Evolutionary conservation across 2,113 vertebrate species (phyloP).

Genomic region (Hypanus sabinus): DNA sequence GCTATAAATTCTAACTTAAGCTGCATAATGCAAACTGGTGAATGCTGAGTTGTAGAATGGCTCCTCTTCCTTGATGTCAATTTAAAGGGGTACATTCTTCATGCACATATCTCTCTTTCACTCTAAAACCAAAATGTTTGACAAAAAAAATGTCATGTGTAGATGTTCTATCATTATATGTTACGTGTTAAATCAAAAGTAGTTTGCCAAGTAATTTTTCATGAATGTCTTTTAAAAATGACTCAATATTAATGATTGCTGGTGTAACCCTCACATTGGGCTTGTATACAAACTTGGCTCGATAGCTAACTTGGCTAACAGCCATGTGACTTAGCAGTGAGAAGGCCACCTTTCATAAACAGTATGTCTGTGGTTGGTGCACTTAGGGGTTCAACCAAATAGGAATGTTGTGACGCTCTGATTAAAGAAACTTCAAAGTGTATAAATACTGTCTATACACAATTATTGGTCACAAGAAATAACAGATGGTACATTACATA

Average conservation of each 20-base stretch:
- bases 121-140: background rate
- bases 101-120: background rate
- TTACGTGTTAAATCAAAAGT: background rate
- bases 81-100: background rate
- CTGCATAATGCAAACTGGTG: background rate
- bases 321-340: too few species aligned
- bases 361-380: too few species aligned
- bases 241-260: background rate
- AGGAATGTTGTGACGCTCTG: too few species aligned
- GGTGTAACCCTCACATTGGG: too few species aligned
- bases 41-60: background rate
- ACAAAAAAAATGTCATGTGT: background rate
- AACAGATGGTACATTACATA: too few species aligned
- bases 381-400: too few species aligned
- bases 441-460: too few species aligned
- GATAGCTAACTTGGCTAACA: too few species aligned
- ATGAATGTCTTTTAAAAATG: background rate
- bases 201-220: background rate
- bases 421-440: too few species aligned
- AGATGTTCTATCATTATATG: background rate
- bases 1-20: conserved; percentile 26
- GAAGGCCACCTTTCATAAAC: too few species aligned
- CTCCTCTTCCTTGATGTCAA: background rate
- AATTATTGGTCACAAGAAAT: too few species aligned
- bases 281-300: too few species aligned